A percentile compares a stretch with the other conserved stretches of the same genome.
Conservation (phyloP, 2,113 vertebrate genomes). For the Nycticebus coucang region DNA sequence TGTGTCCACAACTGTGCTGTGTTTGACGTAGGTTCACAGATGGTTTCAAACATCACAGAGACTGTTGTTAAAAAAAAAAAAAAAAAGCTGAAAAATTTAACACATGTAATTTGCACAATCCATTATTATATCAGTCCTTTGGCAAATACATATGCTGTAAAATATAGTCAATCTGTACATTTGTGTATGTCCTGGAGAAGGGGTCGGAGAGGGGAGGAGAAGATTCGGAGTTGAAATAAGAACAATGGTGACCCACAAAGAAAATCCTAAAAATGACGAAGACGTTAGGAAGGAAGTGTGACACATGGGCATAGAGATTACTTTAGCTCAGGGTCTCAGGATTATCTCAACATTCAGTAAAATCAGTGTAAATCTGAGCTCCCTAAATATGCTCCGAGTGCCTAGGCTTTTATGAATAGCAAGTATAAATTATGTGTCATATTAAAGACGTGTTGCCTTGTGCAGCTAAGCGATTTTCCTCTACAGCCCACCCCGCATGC, state of each 20-base stretch:
- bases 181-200: neutral
- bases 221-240: neutral
- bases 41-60: neutral
- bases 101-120: neutral
- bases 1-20: neutral
- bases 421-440: neutral
- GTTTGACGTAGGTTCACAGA: neutral
- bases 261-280: neutral
- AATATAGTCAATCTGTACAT: neutral
- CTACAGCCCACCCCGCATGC: neutral
- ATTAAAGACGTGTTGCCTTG: neutral
- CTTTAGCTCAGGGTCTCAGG: neutral
- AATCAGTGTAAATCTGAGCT: neutral
- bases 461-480: neutral
- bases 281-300: neutral
- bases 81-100: neutral
- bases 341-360: slow-evolving; percentile 10
- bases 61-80: neutral
- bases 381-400: neutral
- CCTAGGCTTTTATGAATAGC: neutral
- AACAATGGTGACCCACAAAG: neutral
- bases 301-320: neutral
- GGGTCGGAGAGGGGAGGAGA: neutral
- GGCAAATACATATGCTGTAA: neutral
- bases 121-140: neutral